Evolutionary conservation across 1,140 invertebrate genomes (phyloP).

Genomic region (Ceratina calcarata): DNA sequence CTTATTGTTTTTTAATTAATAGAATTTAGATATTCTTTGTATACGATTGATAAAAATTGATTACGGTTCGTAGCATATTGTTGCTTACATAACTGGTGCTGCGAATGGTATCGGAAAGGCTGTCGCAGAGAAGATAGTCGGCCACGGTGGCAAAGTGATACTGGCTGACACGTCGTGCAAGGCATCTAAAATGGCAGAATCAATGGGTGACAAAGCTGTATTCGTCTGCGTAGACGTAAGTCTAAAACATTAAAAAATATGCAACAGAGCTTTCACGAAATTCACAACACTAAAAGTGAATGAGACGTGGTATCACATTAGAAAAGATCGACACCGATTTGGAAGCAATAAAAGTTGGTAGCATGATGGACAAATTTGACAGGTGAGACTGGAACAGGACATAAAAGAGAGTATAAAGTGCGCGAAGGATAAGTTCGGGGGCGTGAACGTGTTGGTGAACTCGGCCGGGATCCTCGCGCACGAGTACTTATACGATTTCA

Average conservation of each 20-base stretch:
- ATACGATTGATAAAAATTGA: background rate
- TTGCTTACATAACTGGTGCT: constrained; percentile 63
- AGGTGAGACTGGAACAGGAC: constrained; percentile 63
- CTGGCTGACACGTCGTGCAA: constrained; percentile 55
- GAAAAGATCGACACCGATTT: too few species aligned
- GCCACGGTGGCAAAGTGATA: constrained; percentile 60
- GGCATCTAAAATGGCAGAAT: constrained; percentile 51
- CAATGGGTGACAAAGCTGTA: constrained; percentile 58
- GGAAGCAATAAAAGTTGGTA: too few species aligned
- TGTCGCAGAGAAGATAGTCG: constrained; percentile 55
- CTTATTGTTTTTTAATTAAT: too few species aligned
- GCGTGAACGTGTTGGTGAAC: constrained; percentile 65
- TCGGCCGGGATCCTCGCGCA: constrained; percentile 35
- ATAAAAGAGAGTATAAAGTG: constrained; percentile 52
- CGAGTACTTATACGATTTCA: constrained; percentile 59
- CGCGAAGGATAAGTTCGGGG: constrained; percentile 59
- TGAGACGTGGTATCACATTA: too few species aligned
- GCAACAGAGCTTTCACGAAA: too few species aligned
- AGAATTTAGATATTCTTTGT: too few species aligned
- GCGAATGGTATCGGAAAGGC: constrained; percentile 64
- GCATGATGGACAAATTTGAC: background rate
- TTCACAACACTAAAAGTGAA: too few species aligned
- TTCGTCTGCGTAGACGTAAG: constrained; percentile 64
- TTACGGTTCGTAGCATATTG: constrained; percentile 39
- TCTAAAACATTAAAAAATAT: background rate